These are phyloP conservation scores for Atherinosoma microstoma DNA, from an alignment of 2,797 vertebrate species.

Conservation along the genomic window DNA sequence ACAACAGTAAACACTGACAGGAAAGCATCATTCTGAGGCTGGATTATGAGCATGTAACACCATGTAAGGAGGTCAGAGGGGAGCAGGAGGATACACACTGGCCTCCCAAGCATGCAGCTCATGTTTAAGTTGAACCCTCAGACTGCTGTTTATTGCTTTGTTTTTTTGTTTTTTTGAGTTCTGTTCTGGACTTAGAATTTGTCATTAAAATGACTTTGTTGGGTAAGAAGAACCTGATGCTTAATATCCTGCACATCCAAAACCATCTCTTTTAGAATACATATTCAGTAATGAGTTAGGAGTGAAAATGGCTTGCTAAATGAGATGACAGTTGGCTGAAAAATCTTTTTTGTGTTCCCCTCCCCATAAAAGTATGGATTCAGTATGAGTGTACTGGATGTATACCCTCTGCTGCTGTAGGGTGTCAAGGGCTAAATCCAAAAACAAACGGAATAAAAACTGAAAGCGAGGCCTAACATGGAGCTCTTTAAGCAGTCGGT, in stretches of 20 bases:
- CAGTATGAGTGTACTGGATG: not conserved
- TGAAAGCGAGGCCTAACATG: not conserved
- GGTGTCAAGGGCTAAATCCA: not conserved
- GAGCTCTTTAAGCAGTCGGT: not conserved
- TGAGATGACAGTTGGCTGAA: slow-evolving; percentile 8
- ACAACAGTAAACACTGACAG: not conserved
- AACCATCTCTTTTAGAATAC: too few relatives aligned
- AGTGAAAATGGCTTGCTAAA: not conserved
- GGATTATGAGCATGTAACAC: not conserved
- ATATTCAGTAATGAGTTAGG: not conserved
- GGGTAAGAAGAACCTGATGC: too few relatives aligned
- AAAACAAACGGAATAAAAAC: not conserved
- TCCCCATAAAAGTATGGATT: too few relatives aligned
- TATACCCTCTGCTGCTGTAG: slow-evolving; percentile 12
- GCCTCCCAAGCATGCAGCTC: not conserved
- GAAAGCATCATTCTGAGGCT: not conserved
- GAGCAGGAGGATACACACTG: not conserved
- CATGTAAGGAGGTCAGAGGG: not conserved
- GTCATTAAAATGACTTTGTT: too few relatives aligned
- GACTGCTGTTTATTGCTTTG: too few relatives aligned
- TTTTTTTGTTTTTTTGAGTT: too few relatives aligned
- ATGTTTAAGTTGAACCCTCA: not conserved
- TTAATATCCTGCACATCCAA: too few relatives aligned
- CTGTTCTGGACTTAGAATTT: too few relatives aligned
- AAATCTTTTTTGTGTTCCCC: too few relatives aligned